Evolutionary conservation across 2,888 invertebrate genomes (phyloP).

Genomic region (Leptopilina myrica): DNA sequence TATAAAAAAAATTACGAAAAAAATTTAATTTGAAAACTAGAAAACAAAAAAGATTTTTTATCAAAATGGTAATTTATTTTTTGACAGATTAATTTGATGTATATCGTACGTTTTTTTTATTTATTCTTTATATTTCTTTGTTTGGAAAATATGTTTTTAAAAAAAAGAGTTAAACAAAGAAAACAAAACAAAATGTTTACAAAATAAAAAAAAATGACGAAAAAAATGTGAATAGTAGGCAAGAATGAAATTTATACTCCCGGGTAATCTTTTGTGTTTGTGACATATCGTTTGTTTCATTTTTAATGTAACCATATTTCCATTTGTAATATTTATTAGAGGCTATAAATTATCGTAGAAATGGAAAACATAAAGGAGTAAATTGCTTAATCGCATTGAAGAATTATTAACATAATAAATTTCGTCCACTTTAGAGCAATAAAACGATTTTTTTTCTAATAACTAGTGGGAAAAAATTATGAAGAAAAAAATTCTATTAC

Average conservation of each 20-base stretch:
- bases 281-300: background rate
- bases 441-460: background rate
- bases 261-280: background rate
- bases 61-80: too few species aligned
- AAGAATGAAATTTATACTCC: background rate
- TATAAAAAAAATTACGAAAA: too few species aligned
- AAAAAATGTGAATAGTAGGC: too few species aligned
- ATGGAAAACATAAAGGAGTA: slow-evolving; percentile 15
- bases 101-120: too few species aligned
- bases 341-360: background rate
- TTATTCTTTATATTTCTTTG: too few species aligned
- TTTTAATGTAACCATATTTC: slow-evolving; percentile 20
- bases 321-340: slow-evolving; percentile 14
- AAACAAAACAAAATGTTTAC: background rate
- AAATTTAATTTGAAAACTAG: too few species aligned
- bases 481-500: background rate
- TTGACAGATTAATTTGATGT: too few species aligned
- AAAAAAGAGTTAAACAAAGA: too few species aligned
- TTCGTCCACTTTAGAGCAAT: background rate
- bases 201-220: background rate
- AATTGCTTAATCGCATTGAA: slow-evolving; percentile 15
- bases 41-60: too few species aligned
- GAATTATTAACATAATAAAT: slow-evolving; percentile 20
- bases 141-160: too few species aligned
- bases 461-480: background rate